phyloP scores from a whole-genome alignment of 2,797 vertebrate species.

The Pygocentrus nattereri region DNA sequence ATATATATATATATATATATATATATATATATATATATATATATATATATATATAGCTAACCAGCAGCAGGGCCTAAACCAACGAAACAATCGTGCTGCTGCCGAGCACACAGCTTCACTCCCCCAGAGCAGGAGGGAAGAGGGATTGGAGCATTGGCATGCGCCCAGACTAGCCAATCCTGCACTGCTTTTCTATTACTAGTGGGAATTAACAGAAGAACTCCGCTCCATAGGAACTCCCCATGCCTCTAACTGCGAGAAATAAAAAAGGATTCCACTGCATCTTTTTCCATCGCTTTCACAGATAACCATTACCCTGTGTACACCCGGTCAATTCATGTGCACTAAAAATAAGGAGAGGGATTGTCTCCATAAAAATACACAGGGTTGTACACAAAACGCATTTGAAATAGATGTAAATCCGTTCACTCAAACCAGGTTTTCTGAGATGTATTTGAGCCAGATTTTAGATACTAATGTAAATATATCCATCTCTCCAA shows the following conservation, averaged over 20 bases:
- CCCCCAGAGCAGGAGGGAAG: background rate
- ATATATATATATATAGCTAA: conserved; percentile 48
- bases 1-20: too few species aligned
- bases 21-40: too few species aligned
- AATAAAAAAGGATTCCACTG: background rate
- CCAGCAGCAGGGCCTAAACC: conserved; percentile 40
- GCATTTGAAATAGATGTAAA: too few species aligned
- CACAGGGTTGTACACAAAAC: too few species aligned
- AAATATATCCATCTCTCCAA: too few species aligned
- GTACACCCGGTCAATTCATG: background rate
- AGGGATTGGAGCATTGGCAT: conserved; percentile 10
- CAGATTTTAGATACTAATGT: too few species aligned
- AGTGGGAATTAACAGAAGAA: conserved; percentile 47
- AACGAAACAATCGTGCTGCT: conserved; percentile 39
- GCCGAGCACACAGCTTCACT: conserved; percentile 38
- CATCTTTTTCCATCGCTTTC: background rate
- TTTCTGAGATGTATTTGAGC: too few species aligned
- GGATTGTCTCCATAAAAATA: background rate
- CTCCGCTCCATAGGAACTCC: background rate
- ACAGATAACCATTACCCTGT: background rate
- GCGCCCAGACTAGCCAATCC: conserved; percentile 32
- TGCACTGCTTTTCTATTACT: conserved; percentile 50
- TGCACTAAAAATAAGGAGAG: background rate
- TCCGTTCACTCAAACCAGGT: too few species aligned
- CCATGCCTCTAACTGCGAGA: background rate